phyloP scores from a whole-genome alignment of 2,888 invertebrate genomes.

The Odontothrips loti region DNA sequence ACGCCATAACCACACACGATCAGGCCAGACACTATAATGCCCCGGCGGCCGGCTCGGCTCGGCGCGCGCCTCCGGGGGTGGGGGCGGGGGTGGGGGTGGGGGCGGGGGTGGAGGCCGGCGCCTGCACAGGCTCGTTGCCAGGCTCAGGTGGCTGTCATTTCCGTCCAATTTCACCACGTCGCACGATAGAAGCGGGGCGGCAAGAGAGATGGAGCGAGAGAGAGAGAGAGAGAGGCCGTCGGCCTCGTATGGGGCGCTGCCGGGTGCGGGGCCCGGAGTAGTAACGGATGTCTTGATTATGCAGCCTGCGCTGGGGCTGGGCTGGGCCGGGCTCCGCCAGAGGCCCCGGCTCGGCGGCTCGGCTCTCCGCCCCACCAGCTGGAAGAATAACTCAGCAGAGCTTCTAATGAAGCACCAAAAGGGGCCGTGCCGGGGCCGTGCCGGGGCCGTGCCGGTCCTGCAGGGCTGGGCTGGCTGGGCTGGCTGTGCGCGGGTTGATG shows the following conservation, averaged over 20 bases:
- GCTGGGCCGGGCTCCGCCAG: not conserved
- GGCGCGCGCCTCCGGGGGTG: no score
- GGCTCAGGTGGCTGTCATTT: no score
- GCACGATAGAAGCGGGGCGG: no score
- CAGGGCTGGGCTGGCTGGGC: no score
- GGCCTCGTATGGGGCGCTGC: not conserved
- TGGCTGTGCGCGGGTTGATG: no score
- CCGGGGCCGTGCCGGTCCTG: not conserved
- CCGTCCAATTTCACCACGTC: no score
- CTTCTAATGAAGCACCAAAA: not conserved
- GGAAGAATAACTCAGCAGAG: constrained; percentile 5
- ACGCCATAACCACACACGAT: not conserved
- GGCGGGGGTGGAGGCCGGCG: no score
- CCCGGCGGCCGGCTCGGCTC: no score
- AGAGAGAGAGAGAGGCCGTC: not conserved
- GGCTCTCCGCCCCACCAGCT: not conserved
- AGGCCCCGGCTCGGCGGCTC: not conserved
- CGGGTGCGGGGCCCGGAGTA: not conserved
- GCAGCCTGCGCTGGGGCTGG: not conserved
- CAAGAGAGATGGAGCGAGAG: not conserved
- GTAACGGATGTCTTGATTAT: constrained; percentile 23
- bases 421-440: not conserved
- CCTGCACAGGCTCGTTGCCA: no score
- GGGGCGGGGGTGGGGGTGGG: no score
- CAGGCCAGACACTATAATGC: no score